A percentile compares a stretch with the other conserved stretches of the same genome.
Evolutionary conservation across 1,140 invertebrate genomes (phyloP).

Genomic region (Liolophura sinensis): DNA sequence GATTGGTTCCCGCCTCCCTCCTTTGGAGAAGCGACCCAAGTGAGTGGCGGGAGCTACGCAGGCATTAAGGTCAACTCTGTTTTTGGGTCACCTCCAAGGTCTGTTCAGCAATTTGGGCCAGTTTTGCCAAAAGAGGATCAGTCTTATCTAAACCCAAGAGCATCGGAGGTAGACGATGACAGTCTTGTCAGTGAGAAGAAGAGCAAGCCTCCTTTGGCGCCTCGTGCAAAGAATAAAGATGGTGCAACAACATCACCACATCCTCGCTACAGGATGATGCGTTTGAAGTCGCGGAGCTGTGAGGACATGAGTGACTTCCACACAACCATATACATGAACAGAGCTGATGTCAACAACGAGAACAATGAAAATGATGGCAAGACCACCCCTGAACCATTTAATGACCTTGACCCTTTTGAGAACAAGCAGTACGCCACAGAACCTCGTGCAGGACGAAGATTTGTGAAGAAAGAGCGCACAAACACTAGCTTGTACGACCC

Average conservation of each 20-base stretch:
- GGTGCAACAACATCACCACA: not conserved
- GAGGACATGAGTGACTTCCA: constrained; percentile 45
- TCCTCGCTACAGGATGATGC: constrained; percentile 14
- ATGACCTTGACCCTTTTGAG: constrained; percentile 18
- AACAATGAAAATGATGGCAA: constrained; percentile 21
- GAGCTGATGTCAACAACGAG: not conserved
- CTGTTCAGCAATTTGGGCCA: not conserved
- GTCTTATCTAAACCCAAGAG: constrained; percentile 5
- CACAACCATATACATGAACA: constrained; percentile 16
- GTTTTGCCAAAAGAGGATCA: not conserved
- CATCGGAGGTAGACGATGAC: constrained; percentile 12
- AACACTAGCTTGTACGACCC: not conserved
- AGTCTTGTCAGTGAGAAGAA: constrained; percentile 15
- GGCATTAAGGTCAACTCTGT: constrained; percentile 1
- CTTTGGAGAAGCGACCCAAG: constrained; percentile 21
- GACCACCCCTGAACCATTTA: constrained; percentile 37
- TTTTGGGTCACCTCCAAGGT: not conserved
- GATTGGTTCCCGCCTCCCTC: constrained; percentile 32
- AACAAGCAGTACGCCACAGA: constrained; percentile 37
- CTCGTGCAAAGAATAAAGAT: constrained; percentile 9
- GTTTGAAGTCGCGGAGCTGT: constrained; percentile 45
- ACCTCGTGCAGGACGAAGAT: constrained; percentile 25
- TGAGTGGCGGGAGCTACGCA: not conserved
- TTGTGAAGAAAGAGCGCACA: not conserved
- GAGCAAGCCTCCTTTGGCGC: constrained; percentile 12